phyloP scores from a whole-genome alignment of 2,113 vertebrate genomes.

The Camelus bactrianus region DNA sequence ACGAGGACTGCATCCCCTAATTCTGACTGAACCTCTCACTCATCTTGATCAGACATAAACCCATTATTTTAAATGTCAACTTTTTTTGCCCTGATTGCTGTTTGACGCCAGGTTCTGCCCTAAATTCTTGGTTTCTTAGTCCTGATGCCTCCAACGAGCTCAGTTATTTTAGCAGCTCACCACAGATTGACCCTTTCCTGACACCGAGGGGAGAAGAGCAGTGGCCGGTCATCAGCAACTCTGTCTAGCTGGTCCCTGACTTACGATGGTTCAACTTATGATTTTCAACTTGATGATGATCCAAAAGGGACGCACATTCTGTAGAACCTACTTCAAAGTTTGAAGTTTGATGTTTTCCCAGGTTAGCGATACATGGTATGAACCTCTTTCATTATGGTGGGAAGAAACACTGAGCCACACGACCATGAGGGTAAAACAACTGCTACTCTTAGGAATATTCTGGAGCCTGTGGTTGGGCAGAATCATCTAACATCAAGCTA shows the following conservation, averaged over 20 bases:
- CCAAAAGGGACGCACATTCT: not conserved
- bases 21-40: constrained; percentile 38
- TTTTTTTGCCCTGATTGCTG: not conserved
- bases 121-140: not conserved
- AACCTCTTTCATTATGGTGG: too few relatives aligned
- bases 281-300: not conserved
- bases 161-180: not conserved
- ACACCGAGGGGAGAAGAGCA: not conserved
- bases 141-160: not conserved
- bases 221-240: not conserved
- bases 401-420: not conserved
- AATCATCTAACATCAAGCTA: too few relatives aligned
- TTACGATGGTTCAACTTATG: not conserved
- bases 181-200: not conserved
- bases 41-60: not conserved
- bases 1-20: not conserved
- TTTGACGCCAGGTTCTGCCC: not conserved
- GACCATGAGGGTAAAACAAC: too few relatives aligned
- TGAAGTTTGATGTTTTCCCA: not conserved
- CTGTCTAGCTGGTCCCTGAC: not conserved
- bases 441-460: too few relatives aligned
- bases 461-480: too few relatives aligned
- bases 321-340: not conserved
- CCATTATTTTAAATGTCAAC: not conserved
- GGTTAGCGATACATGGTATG: accelerated